Evolutionary conservation across 1,140 invertebrate species (phyloP), one percentile per base, ranked within the genome.

Genomic region (Callitettix versicolor): DNA sequence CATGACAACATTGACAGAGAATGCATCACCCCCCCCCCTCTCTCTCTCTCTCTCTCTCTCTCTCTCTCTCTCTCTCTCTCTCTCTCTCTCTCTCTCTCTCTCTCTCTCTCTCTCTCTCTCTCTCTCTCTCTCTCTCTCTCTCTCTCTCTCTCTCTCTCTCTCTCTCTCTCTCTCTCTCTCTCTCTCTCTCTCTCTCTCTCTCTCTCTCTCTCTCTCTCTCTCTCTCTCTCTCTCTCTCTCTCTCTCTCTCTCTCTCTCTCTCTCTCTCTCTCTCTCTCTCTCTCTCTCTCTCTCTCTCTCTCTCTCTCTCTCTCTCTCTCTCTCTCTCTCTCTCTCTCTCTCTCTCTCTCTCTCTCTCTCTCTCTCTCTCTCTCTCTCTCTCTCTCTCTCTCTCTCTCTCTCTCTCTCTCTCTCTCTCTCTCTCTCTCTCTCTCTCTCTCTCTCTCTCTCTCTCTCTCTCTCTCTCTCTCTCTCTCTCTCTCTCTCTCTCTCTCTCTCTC

Each of bases 271-370:
- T 53, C 12, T 53, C 4, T 40, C 18, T 40, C 18, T 41, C 17
- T 53, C 50, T 53, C 50, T 53, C 6, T 53, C 50, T 53, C 30
- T 53, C 34, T 40, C 33, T 53, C 50, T 53, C 34, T 53, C 50
- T 53, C 30, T 53, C 6, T 53, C 30, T 53, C 30, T 53, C 6
- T 53, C 30, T 53, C 30, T 53, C 6, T 53, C 30, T 53, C 30
- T 53, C 6, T 53, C 30, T 53, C 30, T 53, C 6, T 53, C 30
- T 53, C 30, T 53, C 6, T 53, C 30, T 53, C 30, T 53, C 6
- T 53, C 30, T 53, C 30, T 53, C 6, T 53, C 30, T 53, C 30
- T 53, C 6, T 53, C 30, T 53, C 30, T 53, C 6, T 53, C 30
- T 53, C 30, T 53, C 6, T 53, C 30, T 53, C 30, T 53, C 6